phyloP scores from a whole-genome alignment of 2,113 vertebrate genomes.

The rat (Rattus norvegicus) region GRCr8 NC_086033.1:106626501-106627000 shows the following conservation, averaged over 20 bases:
- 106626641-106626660: neutral
- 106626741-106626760: neutral
- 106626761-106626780: accelerated
- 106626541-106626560: neutral
- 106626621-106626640: neutral
- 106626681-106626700: neutral
- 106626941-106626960: neutral
- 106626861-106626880: neutral
- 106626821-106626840: neutral
- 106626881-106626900: neutral
- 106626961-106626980: neutral
- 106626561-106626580: neutral
- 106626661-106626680: neutral
- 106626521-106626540: neutral
- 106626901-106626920: neutral
- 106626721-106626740: accelerated
- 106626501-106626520: neutral
- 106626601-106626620: neutral
- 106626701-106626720: neutral
- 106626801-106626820: neutral
- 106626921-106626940: neutral
- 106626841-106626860: neutral
- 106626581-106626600: neutral
- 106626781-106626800: neutral
- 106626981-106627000: neutral